Evolutionary conservation across 1,140 invertebrate species (phyloP).

Genomic region (Meteorus sp.): DNA sequence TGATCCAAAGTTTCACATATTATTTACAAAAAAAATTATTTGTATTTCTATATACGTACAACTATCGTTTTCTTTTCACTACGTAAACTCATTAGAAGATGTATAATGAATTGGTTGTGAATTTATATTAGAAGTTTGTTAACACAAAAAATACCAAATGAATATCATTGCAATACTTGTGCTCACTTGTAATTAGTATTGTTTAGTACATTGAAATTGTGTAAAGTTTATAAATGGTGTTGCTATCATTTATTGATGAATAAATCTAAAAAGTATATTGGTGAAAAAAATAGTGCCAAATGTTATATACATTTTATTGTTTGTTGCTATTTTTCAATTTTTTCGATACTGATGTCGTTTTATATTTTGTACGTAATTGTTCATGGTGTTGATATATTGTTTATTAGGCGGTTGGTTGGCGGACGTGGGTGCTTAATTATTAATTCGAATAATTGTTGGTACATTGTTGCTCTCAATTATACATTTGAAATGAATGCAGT

Average conservation of each 20-base stretch:
- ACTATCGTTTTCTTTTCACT: neutral
- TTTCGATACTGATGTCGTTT: neutral
- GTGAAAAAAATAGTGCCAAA: neutral
- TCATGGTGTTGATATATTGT: slow-evolving; percentile 16
- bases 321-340: neutral
- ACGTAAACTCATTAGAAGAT: neutral
- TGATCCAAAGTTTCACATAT: no score
- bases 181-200: slow-evolving; percentile 10
- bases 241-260: neutral
- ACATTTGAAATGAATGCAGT: neutral
- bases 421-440: slow-evolving; percentile 25
- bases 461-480: slow-evolving; percentile 7
- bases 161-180: no score
- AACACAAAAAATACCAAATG: slow-evolving; percentile 6
- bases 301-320: neutral
- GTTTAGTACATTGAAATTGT: neutral
- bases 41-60: neutral
- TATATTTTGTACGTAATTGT: no score
- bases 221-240: neutral
- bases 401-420: slow-evolving; percentile 30
- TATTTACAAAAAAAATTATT: no score
- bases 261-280: neutral
- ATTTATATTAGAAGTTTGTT: neutral
- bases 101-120: neutral
- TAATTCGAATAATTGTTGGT: slow-evolving; percentile 23